Conservation (phyloP, 1,140 invertebrate genomes). For the Monomorium pharaonis region DNA sequence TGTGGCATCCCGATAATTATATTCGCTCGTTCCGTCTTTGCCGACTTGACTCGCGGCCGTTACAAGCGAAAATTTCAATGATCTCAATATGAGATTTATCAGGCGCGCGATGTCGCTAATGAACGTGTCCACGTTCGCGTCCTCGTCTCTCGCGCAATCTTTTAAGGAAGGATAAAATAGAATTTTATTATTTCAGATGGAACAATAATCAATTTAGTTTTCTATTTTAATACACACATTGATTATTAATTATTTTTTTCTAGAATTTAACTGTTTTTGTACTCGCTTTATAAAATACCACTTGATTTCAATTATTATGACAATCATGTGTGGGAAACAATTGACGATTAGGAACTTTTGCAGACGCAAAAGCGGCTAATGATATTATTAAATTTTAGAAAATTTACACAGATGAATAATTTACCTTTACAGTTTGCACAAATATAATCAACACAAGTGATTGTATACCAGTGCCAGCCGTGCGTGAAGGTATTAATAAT, state of each 20-base stretch:
- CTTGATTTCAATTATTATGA: neutral
- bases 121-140: neutral
- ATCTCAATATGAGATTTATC: neutral
- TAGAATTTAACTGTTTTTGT: too few relatives aligned
- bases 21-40: constrained; percentile 30
- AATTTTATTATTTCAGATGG: neutral
- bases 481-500: constrained; percentile 28
- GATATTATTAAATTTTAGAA: neutral
- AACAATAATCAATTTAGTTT: neutral
- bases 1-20: constrained; percentile 40
- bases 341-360: neutral
- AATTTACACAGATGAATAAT: neutral
- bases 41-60: neutral
- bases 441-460: neutral
- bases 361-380: neutral
- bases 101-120: neutral
- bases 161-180: neutral
- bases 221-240: neutral
- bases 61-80: constrained; percentile 1
- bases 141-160: neutral
- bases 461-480: neutral
- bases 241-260: neutral
- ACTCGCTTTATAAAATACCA: neutral
- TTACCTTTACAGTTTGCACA: neutral
- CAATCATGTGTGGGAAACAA: neutral